Conservation (phyloP, 2,797 vertebrate genomes). For the Thunnus albacares region DNA sequence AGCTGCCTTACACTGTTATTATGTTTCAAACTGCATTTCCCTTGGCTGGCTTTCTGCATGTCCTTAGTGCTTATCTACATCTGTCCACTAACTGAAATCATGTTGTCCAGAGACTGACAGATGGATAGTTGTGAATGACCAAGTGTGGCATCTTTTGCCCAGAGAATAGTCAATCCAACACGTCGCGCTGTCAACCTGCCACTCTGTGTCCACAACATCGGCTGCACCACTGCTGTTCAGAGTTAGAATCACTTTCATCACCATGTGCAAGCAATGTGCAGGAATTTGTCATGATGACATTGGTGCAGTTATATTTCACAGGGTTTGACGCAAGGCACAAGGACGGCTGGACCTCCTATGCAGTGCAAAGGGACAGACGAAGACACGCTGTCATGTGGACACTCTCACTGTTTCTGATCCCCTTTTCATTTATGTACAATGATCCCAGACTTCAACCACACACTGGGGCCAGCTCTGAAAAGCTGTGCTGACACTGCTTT, state of each 20-base stretch:
- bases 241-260: constrained; percentile 65
- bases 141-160: constrained; percentile 44
- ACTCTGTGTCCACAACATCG: constrained; percentile 36
- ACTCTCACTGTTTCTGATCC: constrained; percentile 52
- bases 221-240: constrained; percentile 48
- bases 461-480: constrained; percentile 43
- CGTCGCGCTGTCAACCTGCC: constrained; percentile 49
- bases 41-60: constrained; percentile 26
- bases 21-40: constrained; percentile 38
- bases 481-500: constrained; percentile 37
- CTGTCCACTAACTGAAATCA: constrained; percentile 47
- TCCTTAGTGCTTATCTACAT: constrained; percentile 55
- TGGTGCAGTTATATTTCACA: constrained; percentile 53
- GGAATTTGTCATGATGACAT: constrained; percentile 49
- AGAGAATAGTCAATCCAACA: constrained; percentile 50
- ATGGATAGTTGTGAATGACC: constrained; percentile 44
- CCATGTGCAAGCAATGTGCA: constrained; percentile 43
- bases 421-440: constrained; percentile 38
- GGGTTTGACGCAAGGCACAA: constrained; percentile 50
- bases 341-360: constrained; percentile 55
- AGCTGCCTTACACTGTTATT: constrained; percentile 42
- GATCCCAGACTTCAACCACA: constrained; percentile 39
- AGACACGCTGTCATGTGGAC: constrained; percentile 53
- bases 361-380: constrained; percentile 39
- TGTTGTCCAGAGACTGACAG: constrained; percentile 53